Evolutionary conservation across 1,140 invertebrate species (phyloP).

Genomic region (Tigriopus japonicus): DNA sequence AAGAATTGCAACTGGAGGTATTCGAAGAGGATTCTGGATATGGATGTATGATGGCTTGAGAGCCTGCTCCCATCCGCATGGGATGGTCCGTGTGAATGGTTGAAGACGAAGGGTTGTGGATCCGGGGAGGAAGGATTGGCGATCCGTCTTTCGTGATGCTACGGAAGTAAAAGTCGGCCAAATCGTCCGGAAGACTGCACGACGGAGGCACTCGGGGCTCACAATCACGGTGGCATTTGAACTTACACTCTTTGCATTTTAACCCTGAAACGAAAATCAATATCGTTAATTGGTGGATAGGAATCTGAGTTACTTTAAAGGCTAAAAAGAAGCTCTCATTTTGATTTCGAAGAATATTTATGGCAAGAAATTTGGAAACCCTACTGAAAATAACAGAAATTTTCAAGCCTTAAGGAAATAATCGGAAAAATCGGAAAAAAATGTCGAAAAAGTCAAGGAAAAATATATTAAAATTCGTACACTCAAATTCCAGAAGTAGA

Average conservation of each 20-base stretch:
- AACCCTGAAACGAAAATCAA: conserved; percentile 30
- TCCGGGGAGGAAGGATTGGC: conserved; percentile 23
- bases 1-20: conserved; percentile 87
- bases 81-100: background rate
- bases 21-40: conserved; percentile 69
- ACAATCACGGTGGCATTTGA: conserved; percentile 79
- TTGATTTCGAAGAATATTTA: no score
- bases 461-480: no score
- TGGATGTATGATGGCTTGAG: conserved; percentile 13
- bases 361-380: no score
- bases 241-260: conserved; percentile 90
- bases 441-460: no score
- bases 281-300: background rate
- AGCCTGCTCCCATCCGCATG: background rate
- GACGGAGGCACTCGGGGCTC: conserved; percentile 72
- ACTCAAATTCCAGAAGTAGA: no score
- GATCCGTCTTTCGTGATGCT: conserved; percentile 22
- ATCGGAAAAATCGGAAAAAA: no score
- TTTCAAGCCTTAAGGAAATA: no score
- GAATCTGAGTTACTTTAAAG: background rate
- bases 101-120: background rate
- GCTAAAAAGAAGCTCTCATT: background rate
- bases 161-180: conserved; percentile 45
- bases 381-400: no score
- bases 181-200: conserved; percentile 64